Evolutionary conservation across 2,888 invertebrate genomes (phyloP), one percentile per base, ranked within the genome.

Genomic region (Drosophila percnosoma): DNA sequence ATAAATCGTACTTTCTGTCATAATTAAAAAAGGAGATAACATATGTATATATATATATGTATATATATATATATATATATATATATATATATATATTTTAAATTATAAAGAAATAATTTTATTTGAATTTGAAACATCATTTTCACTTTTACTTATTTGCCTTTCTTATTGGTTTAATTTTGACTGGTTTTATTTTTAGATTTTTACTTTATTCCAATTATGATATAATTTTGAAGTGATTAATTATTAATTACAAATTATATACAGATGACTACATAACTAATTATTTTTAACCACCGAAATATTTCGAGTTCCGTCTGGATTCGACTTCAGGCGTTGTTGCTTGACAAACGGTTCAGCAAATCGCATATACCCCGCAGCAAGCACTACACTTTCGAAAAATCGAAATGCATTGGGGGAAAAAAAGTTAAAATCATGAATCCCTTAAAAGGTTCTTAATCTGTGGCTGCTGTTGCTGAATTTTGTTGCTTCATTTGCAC

Each of bases 381-480:
- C 24, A 48, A 59, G 40, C 29, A 57, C 11, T 27, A 11, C 40
- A 33, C 11, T 29, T 2, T 8, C 13, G 15, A n/a, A 38, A 36
- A 34, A 38, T 11, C 24, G 18, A 49, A 62, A 52, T 61, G 69
- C 52, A 63, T 6, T 15, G 24, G 2, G 34, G 18, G 49, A 11
- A 34, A 80, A 75, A 78, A 76, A 80, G 75, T 79, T 51, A 80
- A 80, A 80, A 77, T 71, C 79, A 75, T 81, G 90, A 91, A 91
- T 91, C 90, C 91, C 87, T 91, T 91, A 91, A 91, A 91, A 91
- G 91, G 91, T 91, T 91, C 82, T 83, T 91, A 91, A 91, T 90
- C 92, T 90, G 86, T 70, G 81, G 83, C 83, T 85, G 81, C 80
- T 86, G 90, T 79, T 88, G 82, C 77, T 82, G 91, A 81, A 90